Evolutionary conservation across 2,888 invertebrate genomes (phyloP), one percentile per base, ranked within the genome.

Genomic region (Lacanobia oleracea): DNA sequence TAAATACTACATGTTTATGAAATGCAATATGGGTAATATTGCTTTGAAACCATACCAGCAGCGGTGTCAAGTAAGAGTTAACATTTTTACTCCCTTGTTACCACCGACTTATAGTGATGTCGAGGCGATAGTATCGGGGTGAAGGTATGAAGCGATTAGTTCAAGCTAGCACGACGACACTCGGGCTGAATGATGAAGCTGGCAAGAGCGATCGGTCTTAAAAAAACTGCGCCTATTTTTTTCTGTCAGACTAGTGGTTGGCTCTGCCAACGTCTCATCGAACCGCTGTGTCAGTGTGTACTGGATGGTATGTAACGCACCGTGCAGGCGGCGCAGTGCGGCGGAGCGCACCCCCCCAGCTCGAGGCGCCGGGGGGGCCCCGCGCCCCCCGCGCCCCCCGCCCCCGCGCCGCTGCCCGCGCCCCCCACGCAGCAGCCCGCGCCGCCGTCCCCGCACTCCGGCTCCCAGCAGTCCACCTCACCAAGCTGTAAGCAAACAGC

Each of bases 391-490:
- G 1, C 37, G 5, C 56, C 82, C 70, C 37, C 62, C 97, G 97
- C 93, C 97, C 37, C 62, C 97, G 97, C 93, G 97, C 97, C 66
- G 69, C 61, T 66, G 76, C 70, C 69, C 97, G 97, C 93, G 97
- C 97, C 66, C 64, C 74, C 81, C 77, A 84, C 72, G 97, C 98
- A 92, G 97, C 97, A 96, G 97, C 97, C 92, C 68, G 89, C 92
- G 73, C 92, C 93, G 97, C 70, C 93, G 97, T 98, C 95, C 97
- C 98, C 98, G 93, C 98, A 98, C 91, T 98, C 97, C 92, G 98
- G 96, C 89, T 98, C 97, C 98, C 98, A 98, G 92, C 98, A 98
- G 96, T 98, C 98, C 86, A 98, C 97, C 95, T 98, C 98, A 65
- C 98, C 98, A 88, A 98, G 96, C 97, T 98, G 93, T 72, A 94